Conservation (phyloP, 2,888 invertebrate species). For the Mesochorus sp. region DNA sequence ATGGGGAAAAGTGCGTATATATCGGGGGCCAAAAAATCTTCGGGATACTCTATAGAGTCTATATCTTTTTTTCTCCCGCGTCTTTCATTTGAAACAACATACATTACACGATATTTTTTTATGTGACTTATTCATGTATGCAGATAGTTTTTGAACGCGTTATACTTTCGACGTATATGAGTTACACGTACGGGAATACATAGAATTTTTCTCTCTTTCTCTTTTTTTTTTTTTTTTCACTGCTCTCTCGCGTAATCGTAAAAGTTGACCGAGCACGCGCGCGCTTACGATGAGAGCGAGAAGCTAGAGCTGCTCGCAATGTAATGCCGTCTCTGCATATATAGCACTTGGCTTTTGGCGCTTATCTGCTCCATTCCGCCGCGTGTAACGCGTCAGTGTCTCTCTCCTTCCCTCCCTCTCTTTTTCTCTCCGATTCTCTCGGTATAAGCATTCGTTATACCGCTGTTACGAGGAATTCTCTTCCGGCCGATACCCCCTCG, state of each 20-base stretch:
- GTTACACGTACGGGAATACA: background rate
- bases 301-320: no score
- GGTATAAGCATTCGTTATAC: slow-evolving; percentile 23
- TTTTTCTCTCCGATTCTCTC: background rate
- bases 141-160: slow-evolving; percentile 9
- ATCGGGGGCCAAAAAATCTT: background rate
- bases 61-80: background rate
- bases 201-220: background rate
- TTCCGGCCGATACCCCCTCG: slow-evolving; percentile 59
- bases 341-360: slow-evolving; percentile 15
- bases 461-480: slow-evolving; percentile 42
- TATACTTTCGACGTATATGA: background rate
- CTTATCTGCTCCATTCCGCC: slow-evolving; percentile 53
- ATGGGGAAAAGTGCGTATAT: no score
- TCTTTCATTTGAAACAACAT: background rate
- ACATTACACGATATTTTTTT: slow-evolving; percentile 7
- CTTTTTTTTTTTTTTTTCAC: background rate
- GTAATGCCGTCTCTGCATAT: slow-evolving; percentile 19
- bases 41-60: background rate
- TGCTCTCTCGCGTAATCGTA: slow-evolving; percentile 38
- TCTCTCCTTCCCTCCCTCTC: background rate
- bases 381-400: slow-evolving; percentile 18
- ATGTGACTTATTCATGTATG: background rate
- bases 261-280: slow-evolving; percentile 54
- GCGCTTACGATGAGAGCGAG: no score